Evolutionary conservation across 37 sponge, comb jelly and placozoan species (phyloP).

Genomic region (Bolinopsis microptera): DNA sequence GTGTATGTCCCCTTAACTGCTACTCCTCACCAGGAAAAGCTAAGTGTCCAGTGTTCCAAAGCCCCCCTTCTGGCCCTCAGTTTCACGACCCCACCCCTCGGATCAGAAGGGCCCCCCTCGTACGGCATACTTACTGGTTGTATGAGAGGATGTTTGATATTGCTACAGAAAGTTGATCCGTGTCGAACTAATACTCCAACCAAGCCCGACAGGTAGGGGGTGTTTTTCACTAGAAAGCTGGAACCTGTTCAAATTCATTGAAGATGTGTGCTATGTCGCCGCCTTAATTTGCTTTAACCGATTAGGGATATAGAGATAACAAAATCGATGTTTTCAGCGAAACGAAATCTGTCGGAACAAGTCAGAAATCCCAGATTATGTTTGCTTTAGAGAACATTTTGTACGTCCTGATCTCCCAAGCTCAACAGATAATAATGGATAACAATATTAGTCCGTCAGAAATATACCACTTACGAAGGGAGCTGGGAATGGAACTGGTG

Average conservation of each 20-base stretch:
- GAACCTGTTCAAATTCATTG: too few relatives aligned
- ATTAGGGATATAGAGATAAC: too few relatives aligned
- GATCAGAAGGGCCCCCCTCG: slow-evolving; percentile 2
- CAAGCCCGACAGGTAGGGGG: background rate
- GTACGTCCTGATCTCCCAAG: slow-evolving; percentile 39
- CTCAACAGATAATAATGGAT: slow-evolving; percentile 40
- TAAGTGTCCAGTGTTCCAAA: background rate
- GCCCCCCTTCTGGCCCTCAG: slow-evolving; percentile 52
- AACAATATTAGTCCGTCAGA: background rate
- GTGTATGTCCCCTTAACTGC: too few relatives aligned
- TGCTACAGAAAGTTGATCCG: slow-evolving; percentile 54
- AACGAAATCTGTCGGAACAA: background rate
- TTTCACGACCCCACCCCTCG: slow-evolving; percentile 33
- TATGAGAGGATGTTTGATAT: slow-evolving; percentile 17
- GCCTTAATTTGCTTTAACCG: background rate
- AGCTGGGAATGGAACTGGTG: slow-evolving; percentile 54
- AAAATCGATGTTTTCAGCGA: too few relatives aligned
- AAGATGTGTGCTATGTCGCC: background rate
- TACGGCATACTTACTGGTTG: slow-evolving; percentile 57
- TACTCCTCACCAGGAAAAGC: slow-evolving; percentile 58
- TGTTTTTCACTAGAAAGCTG: background rate
- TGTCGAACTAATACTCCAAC: background rate
- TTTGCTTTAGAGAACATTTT: slow-evolving; percentile 40
- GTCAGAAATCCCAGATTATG: slow-evolving; percentile 8
- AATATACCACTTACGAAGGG: slow-evolving; percentile 2